Evolutionary conservation across 2,797 vertebrate species (phyloP), one percentile per base, ranked within the genome.

Genomic region (Sebastolobus altivelis): DNA sequence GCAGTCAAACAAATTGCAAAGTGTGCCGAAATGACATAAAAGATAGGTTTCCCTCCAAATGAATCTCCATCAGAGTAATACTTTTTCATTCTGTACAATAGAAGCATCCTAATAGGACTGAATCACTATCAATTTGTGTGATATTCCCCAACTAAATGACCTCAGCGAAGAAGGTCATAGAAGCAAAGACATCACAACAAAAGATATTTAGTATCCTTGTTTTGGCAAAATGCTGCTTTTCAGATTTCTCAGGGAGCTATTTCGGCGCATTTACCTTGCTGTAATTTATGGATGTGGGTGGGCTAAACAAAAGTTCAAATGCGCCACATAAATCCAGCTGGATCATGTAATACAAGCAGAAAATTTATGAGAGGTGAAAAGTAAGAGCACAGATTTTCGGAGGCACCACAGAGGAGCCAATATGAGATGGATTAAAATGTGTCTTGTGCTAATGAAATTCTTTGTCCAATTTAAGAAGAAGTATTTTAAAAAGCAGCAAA

Each of bases 311-410:
- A 75, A 87, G 77, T 54, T 84, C 52, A 77, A 78, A 84, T 75
- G 73, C 59, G 75, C 40, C 46, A 67, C 72, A 87, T 87, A 80
- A 89, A 91, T 89, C 68, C 73, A 85, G 67, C 66, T 80, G 74
- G 76, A 90, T 89, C 81, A 67, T 84, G 73, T 69, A 85, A 80
- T 18, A 79, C 77, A 58, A 74, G 49, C 27, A 33, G 29, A 77
- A 75, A 81, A 82, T 75, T 37, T 68, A 77, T 75, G 46, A 78
- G 63, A 77, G 71, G 25, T 80, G 60, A 83, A 89, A 87, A 79
- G n/a, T 43, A 58, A 60, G 76, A 80, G 62, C 35, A 52, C 22
- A 29, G 60, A 79, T 88, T 86, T 81, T 82, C 31, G 35, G 49
- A 72, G 65, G 75, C 43, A 72, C 62, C 18, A 31, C 18, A 11